Evolutionary conservation across 2,888 invertebrate genomes (phyloP).

Genomic region (Anoncus sp.): DNA sequence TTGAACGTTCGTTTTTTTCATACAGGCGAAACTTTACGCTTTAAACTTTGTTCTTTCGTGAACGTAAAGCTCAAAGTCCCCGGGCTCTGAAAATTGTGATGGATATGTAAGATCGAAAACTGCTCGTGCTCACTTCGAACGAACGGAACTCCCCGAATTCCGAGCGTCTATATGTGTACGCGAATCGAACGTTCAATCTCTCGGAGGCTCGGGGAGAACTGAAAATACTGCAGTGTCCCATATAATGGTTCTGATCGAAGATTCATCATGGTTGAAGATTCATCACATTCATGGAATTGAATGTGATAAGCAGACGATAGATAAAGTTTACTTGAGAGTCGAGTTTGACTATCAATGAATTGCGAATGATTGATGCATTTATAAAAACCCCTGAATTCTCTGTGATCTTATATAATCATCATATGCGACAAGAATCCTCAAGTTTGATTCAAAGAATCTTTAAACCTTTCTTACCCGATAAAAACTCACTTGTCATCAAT

Average conservation of each 20-base stretch:
- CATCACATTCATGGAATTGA: too few relatives aligned
- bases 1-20: constrained; percentile 14
- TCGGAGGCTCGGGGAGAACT: not conserved
- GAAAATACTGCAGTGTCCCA: not conserved
- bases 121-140: constrained; percentile 1
- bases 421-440: too few relatives aligned
- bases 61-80: not conserved
- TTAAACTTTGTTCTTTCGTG: constrained; percentile 4
- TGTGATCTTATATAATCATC: too few relatives aligned
- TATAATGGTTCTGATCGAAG: not conserved
- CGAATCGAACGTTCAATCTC: constrained; percentile 16
- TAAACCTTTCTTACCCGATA: too few relatives aligned
- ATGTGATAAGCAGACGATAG: too few relatives aligned
- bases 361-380: too few relatives aligned
- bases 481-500: too few relatives aligned
- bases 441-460: too few relatives aligned
- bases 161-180: not conserved
- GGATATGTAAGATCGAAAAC: constrained; percentile 9
- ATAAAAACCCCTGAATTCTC: too few relatives aligned
- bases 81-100: not conserved
- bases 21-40: constrained; percentile 10
- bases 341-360: too few relatives aligned
- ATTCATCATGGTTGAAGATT: too few relatives aligned
- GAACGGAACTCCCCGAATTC: not conserved
- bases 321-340: too few relatives aligned